phyloP scores from a whole-genome alignment of 1,140 invertebrate species.

The Harpegnathos saltator region DNA sequence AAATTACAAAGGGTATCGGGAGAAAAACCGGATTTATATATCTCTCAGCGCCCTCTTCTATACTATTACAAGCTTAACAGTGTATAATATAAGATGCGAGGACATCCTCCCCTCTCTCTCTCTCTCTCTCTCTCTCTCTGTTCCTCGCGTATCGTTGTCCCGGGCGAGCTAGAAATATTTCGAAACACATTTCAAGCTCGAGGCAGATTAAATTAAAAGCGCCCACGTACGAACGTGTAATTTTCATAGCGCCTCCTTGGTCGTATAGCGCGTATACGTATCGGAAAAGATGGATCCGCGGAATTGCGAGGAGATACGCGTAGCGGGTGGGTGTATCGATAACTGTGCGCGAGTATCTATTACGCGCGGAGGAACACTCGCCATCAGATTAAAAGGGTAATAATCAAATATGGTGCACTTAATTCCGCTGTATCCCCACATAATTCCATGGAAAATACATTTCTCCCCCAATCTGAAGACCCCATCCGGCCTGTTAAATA shows the following conservation, averaged over 20 bases:
- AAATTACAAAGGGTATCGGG: constrained; percentile 82
- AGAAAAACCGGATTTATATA: constrained; percentile 80
- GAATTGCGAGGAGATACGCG: background rate
- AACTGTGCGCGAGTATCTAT: constrained; percentile 38
- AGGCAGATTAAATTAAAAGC: background rate
- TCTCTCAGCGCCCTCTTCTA: constrained; percentile 73
- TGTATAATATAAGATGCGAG: constrained; percentile 43
- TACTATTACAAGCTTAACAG: constrained; percentile 75
- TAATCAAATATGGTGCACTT: constrained; percentile 84
- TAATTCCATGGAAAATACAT: constrained; percentile 83
- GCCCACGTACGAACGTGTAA: background rate
- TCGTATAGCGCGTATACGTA: background rate
- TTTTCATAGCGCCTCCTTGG: too few species aligned
- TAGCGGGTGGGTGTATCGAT: too few species aligned
- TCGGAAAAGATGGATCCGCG: too few species aligned
- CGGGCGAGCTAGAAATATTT: constrained; percentile 4
- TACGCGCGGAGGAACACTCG: constrained; percentile 53
- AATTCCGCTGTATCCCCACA: constrained; percentile 81
- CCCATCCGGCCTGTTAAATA: constrained; percentile 81
- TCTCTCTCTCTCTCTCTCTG: too few species aligned
- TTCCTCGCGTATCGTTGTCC: too few species aligned
- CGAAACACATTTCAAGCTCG: too few species aligned
- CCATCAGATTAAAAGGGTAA: constrained; percentile 84
- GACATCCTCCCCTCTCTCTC: constrained; percentile 11
- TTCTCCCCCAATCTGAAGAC: constrained; percentile 76